Conservation (phyloP, 2,113 vertebrate species). For the Scopus umbretta region DNA sequence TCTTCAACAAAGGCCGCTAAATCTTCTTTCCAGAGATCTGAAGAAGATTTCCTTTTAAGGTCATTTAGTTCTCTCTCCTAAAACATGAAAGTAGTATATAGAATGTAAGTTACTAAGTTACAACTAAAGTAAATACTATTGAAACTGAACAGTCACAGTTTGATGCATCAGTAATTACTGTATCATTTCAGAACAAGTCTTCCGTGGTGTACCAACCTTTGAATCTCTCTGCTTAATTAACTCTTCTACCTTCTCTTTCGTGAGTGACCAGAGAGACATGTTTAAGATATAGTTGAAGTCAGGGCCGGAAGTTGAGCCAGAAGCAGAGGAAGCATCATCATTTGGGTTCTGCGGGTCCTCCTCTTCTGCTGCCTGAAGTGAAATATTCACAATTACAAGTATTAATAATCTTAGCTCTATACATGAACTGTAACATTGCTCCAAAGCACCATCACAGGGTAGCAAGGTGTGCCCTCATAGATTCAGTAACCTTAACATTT, state of each 20-base stretch:
- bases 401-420: neutral
- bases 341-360: constrained; percentile 81
- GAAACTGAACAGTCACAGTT: neutral
- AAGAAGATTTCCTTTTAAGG: constrained; percentile 84
- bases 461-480: neutral
- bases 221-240: constrained; percentile 92
- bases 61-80: constrained; percentile 87
- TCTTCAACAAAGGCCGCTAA: constrained; percentile 93
- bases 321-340: constrained; percentile 87
- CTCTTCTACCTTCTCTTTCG: constrained; percentile 96
- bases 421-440: neutral
- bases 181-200: neutral
- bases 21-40: constrained; percentile 97
- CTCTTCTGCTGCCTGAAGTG: constrained; percentile 83
- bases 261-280: constrained; percentile 97
- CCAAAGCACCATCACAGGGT: neutral
- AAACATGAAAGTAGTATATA: neutral
- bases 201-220: constrained; percentile 80
- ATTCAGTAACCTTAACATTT: neutral
- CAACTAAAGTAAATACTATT: neutral
- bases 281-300: constrained; percentile 99
- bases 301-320: constrained; percentile 85
- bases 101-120: neutral
- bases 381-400: neutral
- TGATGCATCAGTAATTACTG: neutral